Percentiles rank a stretch among this genome's conserved stretches.
Conservation (phyloP, 2,797 vertebrate species). For the Melanotaenia maccullochi region DNA sequence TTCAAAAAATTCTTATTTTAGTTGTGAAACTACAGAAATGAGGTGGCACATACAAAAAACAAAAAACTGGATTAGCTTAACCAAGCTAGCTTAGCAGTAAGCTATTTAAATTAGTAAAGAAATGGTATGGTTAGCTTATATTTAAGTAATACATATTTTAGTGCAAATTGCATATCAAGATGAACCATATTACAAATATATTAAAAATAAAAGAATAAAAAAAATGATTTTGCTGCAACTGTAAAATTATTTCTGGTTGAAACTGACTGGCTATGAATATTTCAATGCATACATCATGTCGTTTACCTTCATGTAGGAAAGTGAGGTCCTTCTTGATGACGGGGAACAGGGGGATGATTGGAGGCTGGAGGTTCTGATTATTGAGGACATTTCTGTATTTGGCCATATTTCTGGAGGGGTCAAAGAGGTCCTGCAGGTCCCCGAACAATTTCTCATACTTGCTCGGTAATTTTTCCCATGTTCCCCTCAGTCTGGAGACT, state of each 20-base stretch:
- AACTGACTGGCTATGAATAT: background rate
- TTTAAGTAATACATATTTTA: background rate
- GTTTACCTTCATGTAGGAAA: slow-evolving; percentile 95
- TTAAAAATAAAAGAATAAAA: background rate
- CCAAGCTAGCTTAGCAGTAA: background rate
- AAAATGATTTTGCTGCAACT: background rate
- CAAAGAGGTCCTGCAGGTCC: slow-evolving; percentile 98
- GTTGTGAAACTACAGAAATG: background rate
- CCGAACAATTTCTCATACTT: slow-evolving; percentile 99
- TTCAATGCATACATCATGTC: background rate
- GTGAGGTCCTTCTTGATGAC: slow-evolving; percentile 99
- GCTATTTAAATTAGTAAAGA: background rate
- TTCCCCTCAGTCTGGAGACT: slow-evolving; percentile 94
- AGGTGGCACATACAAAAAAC: background rate
- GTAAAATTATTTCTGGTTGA: background rate
- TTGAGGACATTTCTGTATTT: slow-evolving; percentile 99
- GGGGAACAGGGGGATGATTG: slow-evolving; percentile 97
- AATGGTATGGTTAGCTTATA: too few species aligned
- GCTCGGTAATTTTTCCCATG: slow-evolving; percentile 98
- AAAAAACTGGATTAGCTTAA: background rate
- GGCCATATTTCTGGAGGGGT: slow-evolving; percentile 99
- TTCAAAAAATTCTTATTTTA: background rate
- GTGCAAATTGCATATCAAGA: background rate
- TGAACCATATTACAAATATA: background rate
- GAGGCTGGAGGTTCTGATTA: slow-evolving; percentile 97